These are phyloP conservation scores for Drosophila nigricruria DNA, from an alignment of 2,888 invertebrate species.

Conservation along the genomic window DNA sequence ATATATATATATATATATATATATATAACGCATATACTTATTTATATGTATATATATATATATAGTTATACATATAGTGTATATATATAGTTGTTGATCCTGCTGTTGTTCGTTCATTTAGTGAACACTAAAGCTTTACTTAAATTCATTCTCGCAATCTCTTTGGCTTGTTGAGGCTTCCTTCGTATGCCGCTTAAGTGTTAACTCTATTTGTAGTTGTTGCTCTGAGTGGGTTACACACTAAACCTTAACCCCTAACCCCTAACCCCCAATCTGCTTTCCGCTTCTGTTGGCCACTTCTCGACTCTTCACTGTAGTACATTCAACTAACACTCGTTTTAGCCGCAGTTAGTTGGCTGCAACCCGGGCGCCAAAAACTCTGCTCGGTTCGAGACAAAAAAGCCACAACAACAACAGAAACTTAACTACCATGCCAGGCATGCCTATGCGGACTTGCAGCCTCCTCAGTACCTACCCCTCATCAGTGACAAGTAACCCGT, in stretches of 20 bases:
- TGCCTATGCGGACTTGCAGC: constrained; percentile 33
- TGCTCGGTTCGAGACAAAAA: constrained; percentile 52
- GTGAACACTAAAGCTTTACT: constrained; percentile 31
- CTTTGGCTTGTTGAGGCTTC: constrained; percentile 35
- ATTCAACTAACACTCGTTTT: constrained; percentile 65
- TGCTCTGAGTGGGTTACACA: constrained; percentile 20
- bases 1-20: not conserved
- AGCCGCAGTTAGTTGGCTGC: constrained; percentile 30
- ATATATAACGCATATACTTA: not conserved
- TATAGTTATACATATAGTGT: not conserved
- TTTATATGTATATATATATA: not conserved
- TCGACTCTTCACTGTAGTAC: constrained; percentile 34
- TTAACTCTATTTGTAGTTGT: constrained; percentile 67
- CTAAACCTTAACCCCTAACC: constrained; percentile 1
- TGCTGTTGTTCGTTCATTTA: constrained; percentile 50
- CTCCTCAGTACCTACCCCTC: not conserved
- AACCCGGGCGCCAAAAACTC: constrained; percentile 42
- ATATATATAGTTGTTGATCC: constrained; percentile 28
- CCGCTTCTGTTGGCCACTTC: constrained; percentile 11
- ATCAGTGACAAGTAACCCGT: not conserved
- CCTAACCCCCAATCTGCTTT: not conserved
- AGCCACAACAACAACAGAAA: constrained; percentile 43
- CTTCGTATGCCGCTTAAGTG: constrained; percentile 49
- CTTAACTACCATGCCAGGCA: constrained; percentile 60
- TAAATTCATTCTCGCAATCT: constrained; percentile 31